Evolutionary conservation across 2,888 invertebrate species (phyloP), one percentile per base, ranked within the genome.

Genomic region (Harpalus rufipes): DNA sequence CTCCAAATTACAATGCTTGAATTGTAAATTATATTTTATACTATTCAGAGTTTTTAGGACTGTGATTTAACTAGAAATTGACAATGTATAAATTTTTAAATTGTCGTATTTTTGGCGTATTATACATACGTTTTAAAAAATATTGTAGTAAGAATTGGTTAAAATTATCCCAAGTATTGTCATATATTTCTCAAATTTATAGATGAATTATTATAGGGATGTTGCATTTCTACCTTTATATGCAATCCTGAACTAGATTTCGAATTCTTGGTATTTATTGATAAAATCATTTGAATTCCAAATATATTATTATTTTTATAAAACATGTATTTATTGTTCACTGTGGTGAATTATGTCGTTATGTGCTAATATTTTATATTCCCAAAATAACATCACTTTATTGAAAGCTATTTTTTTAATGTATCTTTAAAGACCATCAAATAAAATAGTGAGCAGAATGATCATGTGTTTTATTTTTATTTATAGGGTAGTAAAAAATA

Each of bases 1-100:
- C 65, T 6, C 81, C 81, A 65, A 81, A 81, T 21, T 81, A 41
- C n/a, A 68, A 25, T 59, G 81, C 65, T 81, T 80, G 44, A 80
- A 79, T 10, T 16, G 58, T 81, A 61, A 81, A 65, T 79, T 39
- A 58, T 79, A 16, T 25, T 76, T 56, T 56, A 21, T 78, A 56
- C 21, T 39, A 14, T 10, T 6, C 7, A n/a, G 18, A 61, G 12
- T 61, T 80, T 80, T 41, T 80, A 41, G 80, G 61, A 41, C 80
- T 80, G 80, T 80, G 80, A 80, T 80, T 65, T 68, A 68, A 18
- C 44, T 68, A 68, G 68, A n/a, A 68, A 74, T 74, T 41, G 41
- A 44, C 44, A 18, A 74, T 16, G 78, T 58, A 18, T 32, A n/a
- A 58, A 7, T 25, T 44, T 14, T n/a, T 78, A 25, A 78, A 78